Base-by-base conservation (phyloP, 2,797 vertebrate species). In the Sebastolobus alascanus region DNA sequence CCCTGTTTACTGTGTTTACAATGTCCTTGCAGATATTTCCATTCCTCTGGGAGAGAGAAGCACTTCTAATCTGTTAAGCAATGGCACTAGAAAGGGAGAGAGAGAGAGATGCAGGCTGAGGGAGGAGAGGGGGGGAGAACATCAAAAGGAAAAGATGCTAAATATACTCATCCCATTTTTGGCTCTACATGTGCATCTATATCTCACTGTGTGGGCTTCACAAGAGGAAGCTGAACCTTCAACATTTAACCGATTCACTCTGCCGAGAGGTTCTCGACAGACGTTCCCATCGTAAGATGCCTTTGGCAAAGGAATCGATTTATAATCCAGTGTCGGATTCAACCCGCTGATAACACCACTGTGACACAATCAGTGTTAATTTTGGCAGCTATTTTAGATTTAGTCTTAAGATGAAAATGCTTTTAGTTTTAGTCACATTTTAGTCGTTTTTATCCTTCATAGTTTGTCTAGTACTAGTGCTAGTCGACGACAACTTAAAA, bases 91-190 rank as follows among this genome's bases (percentile, higher is more conserved):
- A 65, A 60, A 61, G 77, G 35, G 77, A 40, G 68, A 73, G 76
- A 60, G 81, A 29, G 33, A 65, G 75, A 82, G 64, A 68, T 63
- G 79, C 65, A 77, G 67, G 80, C 82, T 18, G 68, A 56, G 75
- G 68, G 68, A 77, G 79, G 73, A 68, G 77, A 55, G 64, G 43
- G 67, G 71, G 67, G 73, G 76, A 56, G 61, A 80, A 91, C 89
- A 89, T 93, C 90, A 92, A 91, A 90, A 88, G 86, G 61, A 77
- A 85, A 68, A 52, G 85, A 89, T 87, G 79, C 91, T 93, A 92
- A 93, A 93, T 93, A 91, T 93, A 92, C 88, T 76, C 85, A 63
- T 87, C 82, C 78, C 84, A 80, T 87, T 88, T 92, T 90, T 86
- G 88, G 85, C 88, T 77, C 84, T 43, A 22, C 83, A 33, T 90